Evolutionary conservation across 2,113 vertebrate genomes (phyloP).

Genomic region (Cephalopterus ornatus): DNA sequence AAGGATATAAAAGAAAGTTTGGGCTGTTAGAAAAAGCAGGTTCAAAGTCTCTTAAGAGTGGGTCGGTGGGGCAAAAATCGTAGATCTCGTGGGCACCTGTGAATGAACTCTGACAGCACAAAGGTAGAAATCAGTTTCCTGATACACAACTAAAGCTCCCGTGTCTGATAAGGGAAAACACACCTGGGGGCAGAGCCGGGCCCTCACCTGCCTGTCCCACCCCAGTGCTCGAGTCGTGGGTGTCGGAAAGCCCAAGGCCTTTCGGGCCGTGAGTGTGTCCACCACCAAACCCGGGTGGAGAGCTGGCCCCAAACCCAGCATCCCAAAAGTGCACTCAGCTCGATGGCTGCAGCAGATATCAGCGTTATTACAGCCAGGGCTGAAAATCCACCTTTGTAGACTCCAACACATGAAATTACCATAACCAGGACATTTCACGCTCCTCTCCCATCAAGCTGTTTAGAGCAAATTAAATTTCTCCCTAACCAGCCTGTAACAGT

Average conservation of each 20-base stretch:
- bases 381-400: conserved; percentile 20
- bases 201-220: neutral
- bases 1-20: neutral
- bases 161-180: neutral
- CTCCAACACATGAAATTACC: conserved; percentile 16
- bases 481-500: conserved; percentile 63
- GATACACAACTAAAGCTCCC: neutral
- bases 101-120: neutral
- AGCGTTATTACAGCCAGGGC: neutral
- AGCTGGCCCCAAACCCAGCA: neutral
- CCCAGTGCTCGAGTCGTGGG: neutral
- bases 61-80: neutral
- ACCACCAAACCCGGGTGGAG: accelerated
- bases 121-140: neutral
- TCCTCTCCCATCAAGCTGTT: conserved; percentile 63
- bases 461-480: conserved; percentile 67
- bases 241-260: neutral
- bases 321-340: neutral
- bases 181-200: neutral
- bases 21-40: neutral
- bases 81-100: accelerated
- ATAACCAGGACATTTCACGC: conserved; percentile 53
- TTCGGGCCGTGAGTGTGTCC: neutral
- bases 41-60: neutral
- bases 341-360: neutral